Conservation (phyloP, 2,888 invertebrate genomes). For the Heliconius charithonia region DNA sequence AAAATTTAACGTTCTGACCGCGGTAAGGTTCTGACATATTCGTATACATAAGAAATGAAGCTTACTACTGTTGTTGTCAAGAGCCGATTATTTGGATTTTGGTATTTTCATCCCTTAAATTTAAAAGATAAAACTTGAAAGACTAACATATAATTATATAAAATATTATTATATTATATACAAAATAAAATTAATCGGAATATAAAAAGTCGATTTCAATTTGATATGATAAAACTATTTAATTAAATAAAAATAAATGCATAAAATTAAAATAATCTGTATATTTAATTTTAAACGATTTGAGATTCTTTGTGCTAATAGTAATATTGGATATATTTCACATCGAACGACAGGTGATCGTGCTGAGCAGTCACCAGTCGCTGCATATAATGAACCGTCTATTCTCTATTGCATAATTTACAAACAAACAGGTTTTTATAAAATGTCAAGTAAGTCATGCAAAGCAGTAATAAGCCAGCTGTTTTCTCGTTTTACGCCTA, state of each 20-base stretch:
- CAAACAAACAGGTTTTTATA: conserved; percentile 70
- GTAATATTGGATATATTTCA: conserved; percentile 50
- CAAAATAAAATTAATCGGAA: background rate
- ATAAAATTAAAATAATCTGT: background rate
- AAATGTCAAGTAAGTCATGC: conserved; percentile 71
- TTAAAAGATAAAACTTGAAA: too few species aligned
- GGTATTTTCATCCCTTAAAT: background rate
- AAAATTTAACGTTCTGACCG: background rate
- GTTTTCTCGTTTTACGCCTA: conserved; percentile 63
- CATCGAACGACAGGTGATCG: conserved; percentile 71
- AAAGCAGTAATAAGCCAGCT: conserved; percentile 66
- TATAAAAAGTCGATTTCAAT: background rate
- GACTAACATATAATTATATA: too few species aligned
- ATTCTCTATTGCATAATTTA: conserved; percentile 77
- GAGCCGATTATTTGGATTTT: background rate
- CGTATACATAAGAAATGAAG: background rate
- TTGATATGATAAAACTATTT: background rate
- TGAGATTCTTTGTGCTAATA: conserved; percentile 21
- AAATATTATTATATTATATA: background rate
- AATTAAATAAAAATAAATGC: background rate
- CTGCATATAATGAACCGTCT: conserved; percentile 64
- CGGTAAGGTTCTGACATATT: background rate
- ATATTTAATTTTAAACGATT: background rate
- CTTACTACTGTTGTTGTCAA: background rate
- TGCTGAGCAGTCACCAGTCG: conserved; percentile 63